Percentiles rank a stretch among this genome's conserved stretches.
Conservation (phyloP, 1,140 invertebrate species). For the Agrypnia vestita region DNA sequence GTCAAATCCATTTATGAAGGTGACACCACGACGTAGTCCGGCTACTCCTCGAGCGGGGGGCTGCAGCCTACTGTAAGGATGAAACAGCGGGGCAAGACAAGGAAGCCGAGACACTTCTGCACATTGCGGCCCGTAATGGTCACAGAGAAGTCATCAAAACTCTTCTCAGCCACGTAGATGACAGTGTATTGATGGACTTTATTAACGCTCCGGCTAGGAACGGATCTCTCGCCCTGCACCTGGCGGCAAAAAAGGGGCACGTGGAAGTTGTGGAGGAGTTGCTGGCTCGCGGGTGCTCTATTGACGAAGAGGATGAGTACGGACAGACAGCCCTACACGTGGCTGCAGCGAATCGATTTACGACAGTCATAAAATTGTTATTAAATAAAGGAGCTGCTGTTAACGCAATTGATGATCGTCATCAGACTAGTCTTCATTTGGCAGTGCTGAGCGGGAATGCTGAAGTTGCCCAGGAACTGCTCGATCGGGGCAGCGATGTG, state of each 20-base stretch:
- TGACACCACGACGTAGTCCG: background rate
- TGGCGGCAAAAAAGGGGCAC: background rate
- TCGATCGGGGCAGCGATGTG: background rate
- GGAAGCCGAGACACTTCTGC: background rate
- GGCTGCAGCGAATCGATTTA: background rate
- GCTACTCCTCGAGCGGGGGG: background rate
- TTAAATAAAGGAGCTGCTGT: background rate
- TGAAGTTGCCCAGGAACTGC: background rate
- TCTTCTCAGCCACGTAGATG: background rate
- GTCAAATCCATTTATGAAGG: background rate
- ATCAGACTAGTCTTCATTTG: background rate
- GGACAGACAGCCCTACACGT: background rate
- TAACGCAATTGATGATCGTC: background rate
- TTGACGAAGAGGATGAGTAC: background rate
- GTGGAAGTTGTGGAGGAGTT: background rate
- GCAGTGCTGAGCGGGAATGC: background rate
- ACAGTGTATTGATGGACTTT: background rate
- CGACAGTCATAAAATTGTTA: background rate
- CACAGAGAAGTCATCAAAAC: background rate
- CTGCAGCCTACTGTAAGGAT: background rate
- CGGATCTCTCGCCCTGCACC: background rate
- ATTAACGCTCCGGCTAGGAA: background rate
- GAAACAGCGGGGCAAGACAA: background rate
- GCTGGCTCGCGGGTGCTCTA: background rate
- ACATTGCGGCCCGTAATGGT: background rate